Percentiles rank a stretch among this genome's conserved stretches.
These are phyloP conservation scores for Polypedilum pembai DNA, from an alignment of 1,140 invertebrate genomes.

Conservation along the genomic window DNA sequence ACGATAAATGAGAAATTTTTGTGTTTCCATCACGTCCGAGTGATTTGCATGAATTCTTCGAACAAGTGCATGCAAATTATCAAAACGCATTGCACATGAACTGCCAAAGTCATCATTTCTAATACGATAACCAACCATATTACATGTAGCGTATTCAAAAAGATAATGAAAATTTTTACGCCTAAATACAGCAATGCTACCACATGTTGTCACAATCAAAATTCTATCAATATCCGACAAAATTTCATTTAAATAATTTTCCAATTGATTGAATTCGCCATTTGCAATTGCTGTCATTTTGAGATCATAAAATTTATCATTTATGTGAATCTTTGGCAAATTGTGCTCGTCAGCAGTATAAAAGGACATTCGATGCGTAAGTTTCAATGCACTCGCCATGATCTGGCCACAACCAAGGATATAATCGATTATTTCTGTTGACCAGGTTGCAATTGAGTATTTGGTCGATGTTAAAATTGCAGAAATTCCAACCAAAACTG, in stretches of 20 bases:
- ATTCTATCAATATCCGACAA: not conserved
- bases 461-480: not conserved
- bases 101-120: not conserved
- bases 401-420: not conserved
- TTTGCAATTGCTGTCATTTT: not conserved
- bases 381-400: not conserved
- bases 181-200: not conserved
- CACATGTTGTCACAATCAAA: not conserved
- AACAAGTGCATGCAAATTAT: not conserved
- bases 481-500: not conserved
- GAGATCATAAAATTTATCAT: constrained; percentile 14
- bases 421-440: not conserved
- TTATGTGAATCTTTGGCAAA: constrained; percentile 8
- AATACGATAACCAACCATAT: not conserved
- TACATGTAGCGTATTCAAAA: not conserved
- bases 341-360: not conserved
- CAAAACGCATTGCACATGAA: not conserved
- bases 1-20: not conserved
- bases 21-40: not conserved
- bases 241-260: not conserved
- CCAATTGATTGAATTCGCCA: not conserved
- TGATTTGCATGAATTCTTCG: constrained; percentile 1
- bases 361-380: not conserved
- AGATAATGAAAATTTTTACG: not conserved
- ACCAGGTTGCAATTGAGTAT: not conserved